Evolutionary conservation across 2,888 invertebrate genomes (phyloP), one percentile per base, ranked within the genome.

Genomic region (Brenthis daphne): DNA sequence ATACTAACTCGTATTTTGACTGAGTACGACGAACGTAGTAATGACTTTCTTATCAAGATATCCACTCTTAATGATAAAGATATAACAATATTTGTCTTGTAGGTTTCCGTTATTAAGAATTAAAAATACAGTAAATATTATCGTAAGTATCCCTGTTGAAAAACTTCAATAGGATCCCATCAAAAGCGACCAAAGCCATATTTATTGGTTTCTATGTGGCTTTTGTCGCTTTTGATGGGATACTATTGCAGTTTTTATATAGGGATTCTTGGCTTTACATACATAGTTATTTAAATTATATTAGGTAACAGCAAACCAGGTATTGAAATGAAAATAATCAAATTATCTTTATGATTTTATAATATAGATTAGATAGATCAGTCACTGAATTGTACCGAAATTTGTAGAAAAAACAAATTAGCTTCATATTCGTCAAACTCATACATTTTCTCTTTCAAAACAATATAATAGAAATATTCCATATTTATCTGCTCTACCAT

Each of bases 331-430:
- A 43, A 43, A 43, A 33, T 51, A 60, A 60, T 60, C 60, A 50
- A 29, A 33, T n/a, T 50, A 60, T 33, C n/a, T 29, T 57, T 57
- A 37, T 43, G 57, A 43, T 60, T 50, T 60, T 29, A 50, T 50
- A n/a, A 60, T 50, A 60, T 47, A 48, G 57, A 68, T 63, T 68
- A 58, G 55, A 57, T 57, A 51, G 55, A 64, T 58, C 16, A n/a
- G 29, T 60, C 50, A 47, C n/a, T 50, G 29, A 50, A 50, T 29
- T 29, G 24, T 29, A 58, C 29, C 29, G 60, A 60, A 60, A 33
- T 29, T 8, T 60, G 48, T 50, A n/a, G 48, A 50, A 50, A 50
- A 5, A 16, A 60, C n/a, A 29, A 11, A 33, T 43, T 43, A 50
- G n/a, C n/a, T 29, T 12, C n/a, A 58, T 58, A 29, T 58, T 29